phyloP scores from a whole-genome alignment of 2,888 invertebrate genomes.

The Hydrotaea cyrtoneurina region DNA sequence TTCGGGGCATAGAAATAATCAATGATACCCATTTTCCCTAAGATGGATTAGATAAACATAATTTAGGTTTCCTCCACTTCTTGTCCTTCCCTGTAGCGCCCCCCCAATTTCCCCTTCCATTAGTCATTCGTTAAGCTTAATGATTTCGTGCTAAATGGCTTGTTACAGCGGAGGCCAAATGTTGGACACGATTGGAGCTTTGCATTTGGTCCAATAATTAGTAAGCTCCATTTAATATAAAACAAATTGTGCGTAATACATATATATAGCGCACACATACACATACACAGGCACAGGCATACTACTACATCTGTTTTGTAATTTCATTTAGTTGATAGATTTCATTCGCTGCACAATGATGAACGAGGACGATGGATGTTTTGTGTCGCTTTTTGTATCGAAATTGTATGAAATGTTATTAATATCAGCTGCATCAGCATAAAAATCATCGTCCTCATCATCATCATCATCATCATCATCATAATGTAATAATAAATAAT shows the following conservation, averaged over 20 bases:
- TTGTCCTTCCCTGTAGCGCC: not conserved
- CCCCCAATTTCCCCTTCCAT: not conserved
- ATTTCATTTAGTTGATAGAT: constrained; percentile 45
- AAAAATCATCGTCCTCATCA: constrained; percentile 24
- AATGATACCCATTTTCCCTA: constrained; percentile 48
- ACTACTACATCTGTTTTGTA: not conserved
- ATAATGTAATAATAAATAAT: constrained; percentile 39
- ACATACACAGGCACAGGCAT: not conserved
- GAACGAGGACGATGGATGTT: constrained; percentile 3
- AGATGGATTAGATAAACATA: constrained; percentile 39
- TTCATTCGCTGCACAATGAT: constrained; percentile 30
- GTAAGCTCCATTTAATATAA: constrained; percentile 46
- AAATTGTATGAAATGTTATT: constrained; percentile 44
- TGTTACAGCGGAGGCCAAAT: constrained; percentile 11
- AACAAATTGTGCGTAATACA: constrained; percentile 46
- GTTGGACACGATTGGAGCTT: not conserved
- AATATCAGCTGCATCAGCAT: constrained; percentile 44
- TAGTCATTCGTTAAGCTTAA: not conserved
- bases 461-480: constrained; percentile 6
- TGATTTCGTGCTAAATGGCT: constrained; percentile 4
- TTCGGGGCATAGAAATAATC: constrained; percentile 49
- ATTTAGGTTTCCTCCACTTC: constrained; percentile 36
- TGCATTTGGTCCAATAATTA: constrained; percentile 37
- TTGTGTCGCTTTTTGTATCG: not conserved
- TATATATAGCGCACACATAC: constrained; percentile 3